Evolutionary conservation across 1,140 invertebrate species (phyloP).

Genomic region (Bilobella aurantiaca): DNA sequence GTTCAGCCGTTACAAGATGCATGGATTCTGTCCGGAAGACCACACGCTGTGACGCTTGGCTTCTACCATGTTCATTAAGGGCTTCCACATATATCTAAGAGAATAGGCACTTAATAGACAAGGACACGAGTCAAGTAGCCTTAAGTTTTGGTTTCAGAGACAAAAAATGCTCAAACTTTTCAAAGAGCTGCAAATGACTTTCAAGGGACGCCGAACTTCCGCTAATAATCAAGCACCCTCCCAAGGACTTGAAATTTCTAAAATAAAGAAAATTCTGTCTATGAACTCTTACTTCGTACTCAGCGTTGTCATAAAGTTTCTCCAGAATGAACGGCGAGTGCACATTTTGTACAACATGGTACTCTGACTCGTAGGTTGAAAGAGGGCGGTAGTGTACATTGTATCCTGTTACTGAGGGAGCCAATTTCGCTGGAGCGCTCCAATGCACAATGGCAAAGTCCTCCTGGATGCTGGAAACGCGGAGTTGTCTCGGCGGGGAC

Average conservation of each 20-base stretch:
- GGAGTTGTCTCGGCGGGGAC: slow-evolving; percentile 53
- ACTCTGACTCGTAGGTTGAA: slow-evolving; percentile 41
- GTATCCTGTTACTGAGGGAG: slow-evolving; percentile 59
- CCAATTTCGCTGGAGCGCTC: slow-evolving; percentile 56
- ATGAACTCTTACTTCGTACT: slow-evolving; percentile 56
- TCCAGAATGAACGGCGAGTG: slow-evolving; percentile 61
- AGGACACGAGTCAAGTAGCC: too few species aligned
- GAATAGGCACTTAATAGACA: too few species aligned
- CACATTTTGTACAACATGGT: slow-evolving; percentile 42
- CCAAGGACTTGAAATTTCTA: too few species aligned
- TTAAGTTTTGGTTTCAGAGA: too few species aligned
- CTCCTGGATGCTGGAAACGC: slow-evolving; percentile 58
- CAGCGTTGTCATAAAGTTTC: slow-evolving; percentile 55
- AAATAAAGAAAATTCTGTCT: not conserved
- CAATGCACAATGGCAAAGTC: slow-evolving; percentile 67
- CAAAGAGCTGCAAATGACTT: too few species aligned
- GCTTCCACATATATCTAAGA: slow-evolving; percentile 54
- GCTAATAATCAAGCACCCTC: too few species aligned
- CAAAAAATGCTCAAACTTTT: too few species aligned
- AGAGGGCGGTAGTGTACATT: slow-evolving; percentile 54
- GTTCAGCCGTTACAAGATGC: slow-evolving; percentile 50
- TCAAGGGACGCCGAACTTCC: too few species aligned
- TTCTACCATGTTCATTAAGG: slow-evolving; percentile 65
- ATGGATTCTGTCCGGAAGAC: slow-evolving; percentile 60
- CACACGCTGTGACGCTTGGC: slow-evolving; percentile 58